These are phyloP conservation scores for Parauchenoglanis ngamensis DNA, from an alignment of 2,797 vertebrate species.

Conservation along the genomic window DNA sequence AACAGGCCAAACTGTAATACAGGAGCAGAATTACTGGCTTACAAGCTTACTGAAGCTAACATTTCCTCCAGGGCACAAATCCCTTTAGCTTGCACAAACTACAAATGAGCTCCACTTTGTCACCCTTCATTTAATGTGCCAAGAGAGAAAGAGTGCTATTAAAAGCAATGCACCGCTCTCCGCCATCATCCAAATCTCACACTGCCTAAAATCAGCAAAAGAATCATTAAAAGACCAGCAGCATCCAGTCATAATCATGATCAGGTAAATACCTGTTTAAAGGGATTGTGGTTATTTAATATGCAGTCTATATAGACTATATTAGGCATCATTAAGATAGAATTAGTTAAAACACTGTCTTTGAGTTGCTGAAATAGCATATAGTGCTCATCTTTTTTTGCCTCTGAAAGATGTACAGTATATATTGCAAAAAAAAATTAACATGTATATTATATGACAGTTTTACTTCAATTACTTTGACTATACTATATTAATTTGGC, in stretches of 20 bases:
- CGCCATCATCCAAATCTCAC: slow-evolving; percentile 33
- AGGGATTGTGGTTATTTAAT: slow-evolving; percentile 38
- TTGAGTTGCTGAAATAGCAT: background rate
- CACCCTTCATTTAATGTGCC: slow-evolving; percentile 45
- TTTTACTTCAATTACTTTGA: background rate
- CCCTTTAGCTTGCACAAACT: slow-evolving; percentile 34
- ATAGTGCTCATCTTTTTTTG: background rate
- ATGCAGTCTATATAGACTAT: slow-evolving; percentile 6
- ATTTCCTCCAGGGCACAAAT: slow-evolving; percentile 43
- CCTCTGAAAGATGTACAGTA: background rate
- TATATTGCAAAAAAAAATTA: background rate
- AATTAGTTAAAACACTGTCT: background rate
- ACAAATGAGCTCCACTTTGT: slow-evolving; percentile 43
- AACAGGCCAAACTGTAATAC: slow-evolving; percentile 36
- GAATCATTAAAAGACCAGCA: slow-evolving; percentile 31
- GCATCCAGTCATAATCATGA: slow-evolving; percentile 16
- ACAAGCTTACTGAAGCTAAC: slow-evolving; percentile 27
- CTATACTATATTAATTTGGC: background rate
- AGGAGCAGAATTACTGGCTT: slow-evolving; percentile 7
- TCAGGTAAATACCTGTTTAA: slow-evolving; percentile 40
- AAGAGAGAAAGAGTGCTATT: slow-evolving; percentile 26
- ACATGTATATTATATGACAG: background rate
- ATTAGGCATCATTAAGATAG: slow-evolving; percentile 25
- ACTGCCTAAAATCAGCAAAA: slow-evolving; percentile 10
- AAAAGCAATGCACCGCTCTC: slow-evolving; percentile 26